Evolutionary conservation across 2,888 invertebrate species (phyloP), one percentile per base, ranked within the genome.

Genomic region (Rhodophaea formosa): DNA sequence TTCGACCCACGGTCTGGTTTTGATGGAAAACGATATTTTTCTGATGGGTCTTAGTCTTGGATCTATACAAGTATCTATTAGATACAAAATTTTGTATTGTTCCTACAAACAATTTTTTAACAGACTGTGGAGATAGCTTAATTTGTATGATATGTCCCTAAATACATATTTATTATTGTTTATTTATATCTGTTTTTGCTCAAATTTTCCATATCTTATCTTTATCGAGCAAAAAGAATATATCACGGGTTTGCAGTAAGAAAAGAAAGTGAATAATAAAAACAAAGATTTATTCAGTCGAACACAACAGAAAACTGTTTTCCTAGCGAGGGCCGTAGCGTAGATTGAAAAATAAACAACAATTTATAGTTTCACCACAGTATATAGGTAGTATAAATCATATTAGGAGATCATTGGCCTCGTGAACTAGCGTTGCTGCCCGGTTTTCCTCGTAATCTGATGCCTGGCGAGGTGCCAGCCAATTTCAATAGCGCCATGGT

Each of bases 291-390:
- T 51, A 51, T 51, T 35, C 15, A 51, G 6, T 39, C 1, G 30
- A 35, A 7, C 35, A 51, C 17, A 51, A 51, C 35, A 47, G 14
- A 30, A 12, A 23, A 47, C 29, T 30, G 35, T 51, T 51, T 51
- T 17, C 35, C 35, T 51, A 12, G 14, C 30, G 1, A 49, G n/a
- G 8, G 16, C 12, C 15, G 10, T 12, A 16, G 15, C 14, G 16
- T 51, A 14, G 45, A 51, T 51, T 51, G 35, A 51, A 51, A 49
- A 51, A 51, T 35, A 51, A 51, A 51, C 35, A 51, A 16, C 8
- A 17, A 35, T 49, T 49, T 49, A 49, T 47, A 44, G 44, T 16
- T 8, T 16, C 44, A 14, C 10, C 43, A 44, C 2, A 23, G 23
- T 47, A 35, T 16, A 15, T 15, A 10, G 8, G 3, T 15, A 35